Conservation (phyloP, 2,888 invertebrate genomes). For the Lissocephala sabroskyi region DNA sequence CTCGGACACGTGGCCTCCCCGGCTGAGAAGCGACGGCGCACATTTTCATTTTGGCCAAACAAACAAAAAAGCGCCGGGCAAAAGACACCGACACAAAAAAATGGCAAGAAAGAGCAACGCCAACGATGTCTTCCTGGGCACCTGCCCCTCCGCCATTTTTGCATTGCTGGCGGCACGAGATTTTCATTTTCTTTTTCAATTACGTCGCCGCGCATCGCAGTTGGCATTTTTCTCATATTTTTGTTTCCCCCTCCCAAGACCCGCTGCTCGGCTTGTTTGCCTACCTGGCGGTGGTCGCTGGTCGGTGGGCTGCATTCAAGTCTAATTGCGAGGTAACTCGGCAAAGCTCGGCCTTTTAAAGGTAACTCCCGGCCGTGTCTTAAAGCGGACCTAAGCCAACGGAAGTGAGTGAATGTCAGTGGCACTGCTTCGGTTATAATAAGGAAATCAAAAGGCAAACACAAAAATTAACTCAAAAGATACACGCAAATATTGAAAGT, state of each 20-base stretch:
- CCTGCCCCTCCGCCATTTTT: background rate
- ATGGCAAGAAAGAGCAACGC: conserved; percentile 20
- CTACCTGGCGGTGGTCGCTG: no score
- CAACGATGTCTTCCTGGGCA: background rate
- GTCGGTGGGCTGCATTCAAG: conserved; percentile 43
- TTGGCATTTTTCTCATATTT: conserved; percentile 50
- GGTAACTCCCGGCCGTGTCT: no score
- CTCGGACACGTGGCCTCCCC: background rate
- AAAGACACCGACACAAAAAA: conserved; percentile 1
- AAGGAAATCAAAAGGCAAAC: conserved; percentile 24
- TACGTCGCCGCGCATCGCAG: conserved; percentile 41
- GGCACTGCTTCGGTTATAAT: conserved; percentile 10
- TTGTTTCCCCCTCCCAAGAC: conserved; percentile 11
- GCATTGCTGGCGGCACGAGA: background rate
- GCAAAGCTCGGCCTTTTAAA: no score
- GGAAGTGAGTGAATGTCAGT: no score
- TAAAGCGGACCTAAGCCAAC: no score
- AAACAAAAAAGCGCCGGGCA: conserved; percentile 8
- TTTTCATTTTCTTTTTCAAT: conserved; percentile 58
- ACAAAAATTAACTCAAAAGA: conserved; percentile 26
- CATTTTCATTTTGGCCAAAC: background rate
- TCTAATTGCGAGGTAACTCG: conserved; percentile 48
- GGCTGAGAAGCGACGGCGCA: no score
- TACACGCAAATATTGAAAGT: conserved; percentile 26
- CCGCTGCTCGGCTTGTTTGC: conserved; percentile 30